Base-by-base conservation (phyloP, 2,888 invertebrate genomes). In the Hydrotaea cyrtoneurina region DNA sequence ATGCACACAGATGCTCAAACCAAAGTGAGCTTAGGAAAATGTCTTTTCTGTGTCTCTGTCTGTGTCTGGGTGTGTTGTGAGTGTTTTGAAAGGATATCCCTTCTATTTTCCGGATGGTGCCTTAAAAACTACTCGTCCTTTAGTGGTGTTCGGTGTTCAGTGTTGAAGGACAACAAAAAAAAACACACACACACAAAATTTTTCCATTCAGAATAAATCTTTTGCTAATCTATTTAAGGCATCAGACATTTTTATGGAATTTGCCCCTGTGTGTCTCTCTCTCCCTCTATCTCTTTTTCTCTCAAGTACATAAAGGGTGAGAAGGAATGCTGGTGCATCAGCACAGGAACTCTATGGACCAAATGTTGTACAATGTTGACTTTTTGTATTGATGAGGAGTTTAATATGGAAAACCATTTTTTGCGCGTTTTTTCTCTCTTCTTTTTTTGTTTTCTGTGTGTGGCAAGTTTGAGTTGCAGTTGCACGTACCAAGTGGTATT, bases 191-290 rank as follows among this genome's bases (percentile, higher is more conserved):
- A 7, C 31, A 31, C 62, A 31, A 26, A 39, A 62, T 62, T 39
- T 64, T 66, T 21, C 66, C 43, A 66, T 71, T 77, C 39, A 69
- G 17, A 36, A 83, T 83, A 80, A 83, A 83, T 80, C 74, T 80
- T 78, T 46, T 36, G 46, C 69, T 83, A 83, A 83, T 78, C 83
- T 80, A 64, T 78, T 78, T 80, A 73, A 83, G 62, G 59, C 74
- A 74, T 78, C 80, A 78, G 80, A 80, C 80, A 80, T 77, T 80
- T 80, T 80, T 78, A 74, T 69, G 77, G 74, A 78, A 73, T 80
- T 17, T 53, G 77, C 72, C 57, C 46, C 66, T 57, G 15, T 69
- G 73, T 15, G 31, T 39, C n/a, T n/a, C 57, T n/a, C 3, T 2
- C 43, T 66, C 26, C 39, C 11, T 59, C 62, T 62, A 4, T 23